A percentile compares a stretch with the other conserved stretches of the same genome.
These are phyloP conservation scores for Anneissia japonica DNA, from an alignment of 35 echinoderm and acorn worm species.

Conservation along the genomic window DNA sequence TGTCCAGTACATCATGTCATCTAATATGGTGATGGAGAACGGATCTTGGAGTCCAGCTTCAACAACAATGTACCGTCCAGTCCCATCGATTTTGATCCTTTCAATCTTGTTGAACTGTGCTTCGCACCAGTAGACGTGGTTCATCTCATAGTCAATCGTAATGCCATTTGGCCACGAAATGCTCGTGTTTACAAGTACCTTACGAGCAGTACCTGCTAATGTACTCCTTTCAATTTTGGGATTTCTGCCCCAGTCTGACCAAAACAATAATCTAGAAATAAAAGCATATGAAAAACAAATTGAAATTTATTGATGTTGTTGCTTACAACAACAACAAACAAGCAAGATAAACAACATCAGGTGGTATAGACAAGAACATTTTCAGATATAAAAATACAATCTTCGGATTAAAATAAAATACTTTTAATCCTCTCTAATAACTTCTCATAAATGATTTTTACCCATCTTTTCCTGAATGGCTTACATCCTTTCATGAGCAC, in stretches of 20 bases:
- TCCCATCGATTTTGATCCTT: constrained; percentile 49
- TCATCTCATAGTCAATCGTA: constrained; percentile 25
- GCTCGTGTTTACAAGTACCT: not conserved
- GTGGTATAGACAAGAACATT: too few relatives aligned
- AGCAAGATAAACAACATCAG: too few relatives aligned
- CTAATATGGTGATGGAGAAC: constrained; percentile 56
- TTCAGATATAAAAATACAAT: too few relatives aligned
- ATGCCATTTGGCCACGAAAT: constrained; percentile 11
- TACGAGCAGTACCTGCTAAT: not conserved
- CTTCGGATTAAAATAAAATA: too few relatives aligned
- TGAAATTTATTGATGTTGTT: too few relatives aligned
- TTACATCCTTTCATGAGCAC: too few relatives aligned
- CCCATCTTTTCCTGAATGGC: too few relatives aligned
- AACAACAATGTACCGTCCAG: not conserved
- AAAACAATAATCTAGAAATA: constrained; percentile 56
- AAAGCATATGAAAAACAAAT: not conserved
- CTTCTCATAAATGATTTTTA: too few relatives aligned
- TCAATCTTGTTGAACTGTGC: constrained; percentile 34
- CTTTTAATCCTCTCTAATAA: too few relatives aligned
- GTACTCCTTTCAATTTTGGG: not conserved
- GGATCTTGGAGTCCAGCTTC: constrained; percentile 16
- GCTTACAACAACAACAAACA: too few relatives aligned
- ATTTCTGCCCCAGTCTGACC: constrained; percentile 54
- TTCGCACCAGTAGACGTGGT: constrained; percentile 10
- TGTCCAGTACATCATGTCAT: constrained; percentile 77